A percentile compares a stretch with the other conserved stretches of the same genome.
These are phyloP conservation scores for Endotricha flammealis DNA, from an alignment of 2,888 invertebrate species.

Conservation along the genomic window DNA sequence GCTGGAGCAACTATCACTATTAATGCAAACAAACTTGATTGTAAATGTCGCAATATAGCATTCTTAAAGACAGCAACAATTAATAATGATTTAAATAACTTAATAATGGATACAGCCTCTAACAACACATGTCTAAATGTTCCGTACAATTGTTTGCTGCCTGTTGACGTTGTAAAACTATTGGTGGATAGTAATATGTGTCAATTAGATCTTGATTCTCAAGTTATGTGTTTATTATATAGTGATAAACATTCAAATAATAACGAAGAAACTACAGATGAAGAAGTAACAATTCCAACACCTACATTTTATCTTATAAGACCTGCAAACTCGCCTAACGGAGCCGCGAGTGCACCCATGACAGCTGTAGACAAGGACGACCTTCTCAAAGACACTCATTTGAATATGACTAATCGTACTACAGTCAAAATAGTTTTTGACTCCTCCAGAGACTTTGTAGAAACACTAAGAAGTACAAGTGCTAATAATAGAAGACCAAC, in stretches of 20 bases:
- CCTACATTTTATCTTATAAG: constrained; percentile 69
- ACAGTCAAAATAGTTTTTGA: constrained; percentile 66
- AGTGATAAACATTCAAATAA: constrained; percentile 51
- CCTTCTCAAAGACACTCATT: constrained; percentile 48
- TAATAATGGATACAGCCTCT: constrained; percentile 52
- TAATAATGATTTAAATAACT: constrained; percentile 50
- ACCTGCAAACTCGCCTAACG: constrained; percentile 51
- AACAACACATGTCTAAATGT: constrained; percentile 70
- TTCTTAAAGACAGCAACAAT: constrained; percentile 44
- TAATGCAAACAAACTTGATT: constrained; percentile 62
- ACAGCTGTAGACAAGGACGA: constrained; percentile 61
- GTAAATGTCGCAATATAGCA: constrained; percentile 68
- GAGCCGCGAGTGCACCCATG: constrained; percentile 55
- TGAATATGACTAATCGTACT: constrained; percentile 64
- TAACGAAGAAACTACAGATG: constrained; percentile 47
- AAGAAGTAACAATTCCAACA: constrained; percentile 59
- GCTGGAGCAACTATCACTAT: constrained; percentile 51
- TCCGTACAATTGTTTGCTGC: constrained; percentile 54
- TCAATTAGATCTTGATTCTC: constrained; percentile 53
- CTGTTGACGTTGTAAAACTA: constrained; percentile 58
- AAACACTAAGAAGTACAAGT: constrained; percentile 57
- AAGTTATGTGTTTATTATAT: constrained; percentile 67
- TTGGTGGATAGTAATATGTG: constrained; percentile 65
- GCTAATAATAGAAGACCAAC: constrained; percentile 36
- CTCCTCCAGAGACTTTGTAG: constrained; percentile 64